Conservation (phyloP, 2,113 vertebrate species). For the Megaceryle maxima region DNA sequence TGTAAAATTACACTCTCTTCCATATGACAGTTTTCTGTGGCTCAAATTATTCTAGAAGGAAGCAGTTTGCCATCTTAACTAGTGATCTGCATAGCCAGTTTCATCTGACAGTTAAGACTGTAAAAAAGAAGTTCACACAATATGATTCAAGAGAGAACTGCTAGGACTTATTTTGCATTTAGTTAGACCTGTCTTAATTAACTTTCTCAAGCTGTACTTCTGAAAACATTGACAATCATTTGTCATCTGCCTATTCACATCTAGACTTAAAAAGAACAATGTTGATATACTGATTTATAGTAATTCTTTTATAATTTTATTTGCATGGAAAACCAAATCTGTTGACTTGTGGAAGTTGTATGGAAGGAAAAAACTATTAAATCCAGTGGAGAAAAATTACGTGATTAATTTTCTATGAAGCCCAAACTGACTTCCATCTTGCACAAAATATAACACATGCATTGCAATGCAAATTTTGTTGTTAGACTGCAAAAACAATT, state of each 20-base stretch:
- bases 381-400: not conserved
- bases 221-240: not conserved
- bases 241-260: not conserved
- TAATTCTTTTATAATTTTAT: not conserved
- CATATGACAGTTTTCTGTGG: not conserved
- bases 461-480: not conserved
- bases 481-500: not conserved
- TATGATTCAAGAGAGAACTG: not conserved
- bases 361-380: not conserved
- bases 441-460: not conserved
- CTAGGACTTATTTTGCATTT: not conserved
- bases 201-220: not conserved
- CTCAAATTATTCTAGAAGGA: not conserved
- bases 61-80: not conserved
- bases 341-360: not conserved
- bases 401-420: not conserved
- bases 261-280: not conserved
- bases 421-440: not conserved
- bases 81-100: not conserved
- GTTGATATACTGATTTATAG: too few species aligned
- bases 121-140: not conserved
- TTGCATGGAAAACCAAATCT: not conserved
- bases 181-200: not conserved
- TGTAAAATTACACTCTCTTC: not conserved
- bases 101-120: not conserved